Base-by-base conservation (phyloP, 2,888 invertebrate genomes). In the Drosophila bunnanda region DNA sequence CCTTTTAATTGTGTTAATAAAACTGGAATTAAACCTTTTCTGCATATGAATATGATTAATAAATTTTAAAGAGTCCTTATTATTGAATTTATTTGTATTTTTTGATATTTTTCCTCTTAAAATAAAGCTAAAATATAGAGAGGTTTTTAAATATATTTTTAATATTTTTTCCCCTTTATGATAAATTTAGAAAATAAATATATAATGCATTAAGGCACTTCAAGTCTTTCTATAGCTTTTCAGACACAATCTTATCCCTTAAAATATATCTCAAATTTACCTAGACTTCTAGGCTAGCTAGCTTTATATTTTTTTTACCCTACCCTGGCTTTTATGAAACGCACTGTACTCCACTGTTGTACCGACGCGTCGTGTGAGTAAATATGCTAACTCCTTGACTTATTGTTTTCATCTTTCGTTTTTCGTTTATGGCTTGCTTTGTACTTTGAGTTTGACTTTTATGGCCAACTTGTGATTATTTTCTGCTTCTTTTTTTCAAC, bases 401-500 rank as follows among this genome's bases (percentile, higher is more conserved):
- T 85, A 83, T 86, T 86, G 87, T 88, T 84, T 85, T 75, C 68
- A 72, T 82, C 78, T 73, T 71, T 68, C 46, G 61, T 68, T 71
- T 71, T 78, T 75, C 78, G 77, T 81, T 83, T 83, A 82, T 83
- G 78, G 76, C 48, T 85, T 76, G 88, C 80, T 83, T 83, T 83
- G 86, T 82, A 88, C 86, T 85, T 80, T 82, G 88, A 71, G 73
- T 78, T 77, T 58, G 78, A 70, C 78, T 82, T 82, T 82, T 85
- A 88, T 82, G 74, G 85, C 82, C 77, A 68, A 79, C 77, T 72
- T 84, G 82, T 81, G 84, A 85, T 82, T 88, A 79, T 88, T 78
- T 76, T 48, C 46, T 36, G 22, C 65, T 62, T 60, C 28, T 25
- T 68, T 65, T 59, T 70, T 62, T 56, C 25, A 58, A 57, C 55